Conservation (phyloP, 2,113 vertebrate genomes). For the Thalassarche chlororhynchos region DNA sequence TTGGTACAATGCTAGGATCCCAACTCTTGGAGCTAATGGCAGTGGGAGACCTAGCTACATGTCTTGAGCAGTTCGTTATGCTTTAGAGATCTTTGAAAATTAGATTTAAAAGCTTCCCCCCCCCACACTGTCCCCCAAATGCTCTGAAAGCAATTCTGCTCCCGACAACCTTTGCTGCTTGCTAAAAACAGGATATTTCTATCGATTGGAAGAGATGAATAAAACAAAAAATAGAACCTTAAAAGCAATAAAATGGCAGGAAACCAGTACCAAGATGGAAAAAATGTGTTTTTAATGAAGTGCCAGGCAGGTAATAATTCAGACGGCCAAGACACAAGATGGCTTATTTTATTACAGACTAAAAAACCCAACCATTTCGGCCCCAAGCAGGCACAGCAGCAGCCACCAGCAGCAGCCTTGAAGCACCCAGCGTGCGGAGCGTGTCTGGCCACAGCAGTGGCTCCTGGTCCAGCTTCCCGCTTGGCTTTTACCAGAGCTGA, state of each 20-base stretch:
- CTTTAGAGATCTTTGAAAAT: conserved; percentile 5
- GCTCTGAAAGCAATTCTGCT: background rate
- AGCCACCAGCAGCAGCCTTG: background rate
- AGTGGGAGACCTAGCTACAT: background rate
- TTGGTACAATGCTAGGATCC: background rate
- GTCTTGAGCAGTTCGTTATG: background rate
- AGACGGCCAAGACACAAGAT: background rate
- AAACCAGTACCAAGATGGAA: background rate
- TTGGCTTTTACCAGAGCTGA: background rate
- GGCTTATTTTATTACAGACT: background rate
- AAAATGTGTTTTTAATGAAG: conserved; percentile 48
- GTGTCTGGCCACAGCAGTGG: background rate
- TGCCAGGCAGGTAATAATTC: conserved; percentile 36
- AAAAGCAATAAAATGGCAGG: conserved; percentile 38
- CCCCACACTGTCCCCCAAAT: background rate
- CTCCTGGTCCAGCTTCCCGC: background rate
- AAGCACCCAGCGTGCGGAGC: background rate
- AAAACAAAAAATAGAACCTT: conserved; percentile 29
- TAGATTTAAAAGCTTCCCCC: background rate
- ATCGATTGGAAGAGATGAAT: background rate
- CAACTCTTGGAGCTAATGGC: background rate
- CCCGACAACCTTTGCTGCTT: background rate
- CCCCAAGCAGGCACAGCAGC: background rate
- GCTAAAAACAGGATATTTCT: conserved; percentile 2
- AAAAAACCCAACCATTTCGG: background rate